Percentiles rank a stretch among this genome's conserved stretches.
Conservation (phyloP, 2,113 vertebrate genomes). For the Microcebus tavaratra region DNA sequence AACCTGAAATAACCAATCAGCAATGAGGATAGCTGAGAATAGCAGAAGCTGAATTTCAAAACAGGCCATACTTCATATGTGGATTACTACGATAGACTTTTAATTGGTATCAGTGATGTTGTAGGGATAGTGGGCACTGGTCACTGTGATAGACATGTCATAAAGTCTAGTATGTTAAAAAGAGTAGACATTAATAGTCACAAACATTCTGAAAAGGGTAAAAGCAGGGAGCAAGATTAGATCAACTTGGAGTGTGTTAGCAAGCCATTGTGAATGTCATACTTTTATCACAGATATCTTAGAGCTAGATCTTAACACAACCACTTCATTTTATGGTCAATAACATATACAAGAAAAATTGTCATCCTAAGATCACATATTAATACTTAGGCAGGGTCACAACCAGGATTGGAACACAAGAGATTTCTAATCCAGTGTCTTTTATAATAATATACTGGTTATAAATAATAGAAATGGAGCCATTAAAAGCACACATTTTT, state of each 20-base stretch:
- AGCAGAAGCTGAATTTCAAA: neutral
- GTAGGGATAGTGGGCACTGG: neutral
- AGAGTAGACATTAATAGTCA: neutral
- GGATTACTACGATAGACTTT: neutral
- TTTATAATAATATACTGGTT: neutral
- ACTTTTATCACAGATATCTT: neutral
- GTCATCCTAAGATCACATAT: neutral
- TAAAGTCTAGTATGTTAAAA: neutral
- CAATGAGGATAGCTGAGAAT: neutral
- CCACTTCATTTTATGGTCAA: neutral
- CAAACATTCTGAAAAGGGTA: neutral
- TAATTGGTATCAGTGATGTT: neutral
- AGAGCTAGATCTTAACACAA: neutral
- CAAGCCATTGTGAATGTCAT: neutral
- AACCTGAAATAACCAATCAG: neutral
- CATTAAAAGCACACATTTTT: neutral
- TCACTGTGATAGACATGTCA: neutral
- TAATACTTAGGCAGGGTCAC: neutral
- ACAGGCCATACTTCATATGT: accelerated
- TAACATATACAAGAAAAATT: neutral
- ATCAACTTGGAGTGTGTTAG: neutral
- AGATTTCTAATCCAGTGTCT: neutral
- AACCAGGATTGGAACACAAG: neutral
- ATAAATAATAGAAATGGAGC: neutral
- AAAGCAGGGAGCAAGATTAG: neutral